These are phyloP conservation scores for Ochropacha duplaris DNA, from an alignment of 2,888 invertebrate genomes.

Conservation along the genomic window DNA sequence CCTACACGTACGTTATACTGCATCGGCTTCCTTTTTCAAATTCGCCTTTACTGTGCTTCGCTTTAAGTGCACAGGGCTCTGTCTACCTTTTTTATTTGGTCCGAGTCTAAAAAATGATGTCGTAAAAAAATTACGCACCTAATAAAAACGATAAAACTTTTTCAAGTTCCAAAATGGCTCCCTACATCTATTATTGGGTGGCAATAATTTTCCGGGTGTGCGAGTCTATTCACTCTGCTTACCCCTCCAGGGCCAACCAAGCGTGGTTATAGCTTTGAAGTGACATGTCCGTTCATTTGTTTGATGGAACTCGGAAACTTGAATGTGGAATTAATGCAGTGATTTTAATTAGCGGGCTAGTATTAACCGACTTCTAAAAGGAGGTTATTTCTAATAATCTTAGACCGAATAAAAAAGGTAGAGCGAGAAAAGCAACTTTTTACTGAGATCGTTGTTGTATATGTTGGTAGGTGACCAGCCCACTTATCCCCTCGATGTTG, in stretches of 20 bases:
- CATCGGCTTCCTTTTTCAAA: too few relatives aligned
- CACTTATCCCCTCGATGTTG: too few relatives aligned
- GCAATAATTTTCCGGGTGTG: background rate
- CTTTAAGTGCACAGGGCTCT: too few relatives aligned
- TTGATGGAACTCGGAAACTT: background rate
- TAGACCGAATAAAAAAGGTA: too few relatives aligned
- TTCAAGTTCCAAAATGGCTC: background rate
- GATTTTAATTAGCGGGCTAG: background rate
- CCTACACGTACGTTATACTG: too few relatives aligned
- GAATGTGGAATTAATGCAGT: background rate
- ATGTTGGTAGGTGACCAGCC: too few relatives aligned
- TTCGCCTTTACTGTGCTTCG: too few relatives aligned
- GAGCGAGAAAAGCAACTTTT: too few relatives aligned
- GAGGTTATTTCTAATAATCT: too few relatives aligned
- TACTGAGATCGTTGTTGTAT: too few relatives aligned
- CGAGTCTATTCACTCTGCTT: conserved; percentile 1
- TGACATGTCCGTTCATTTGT: background rate
- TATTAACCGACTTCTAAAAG: too few relatives aligned
- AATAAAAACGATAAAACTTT: background rate
- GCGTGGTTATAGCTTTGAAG: conserved; percentile 1
- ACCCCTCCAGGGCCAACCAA: background rate
- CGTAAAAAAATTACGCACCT: background rate
- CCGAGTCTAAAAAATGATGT: background rate
- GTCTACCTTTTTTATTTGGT: too few relatives aligned
- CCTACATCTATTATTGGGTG: background rate